phyloP scores from a whole-genome alignment of 2,888 invertebrate species.

The Petrophora chlorosata region DNA sequence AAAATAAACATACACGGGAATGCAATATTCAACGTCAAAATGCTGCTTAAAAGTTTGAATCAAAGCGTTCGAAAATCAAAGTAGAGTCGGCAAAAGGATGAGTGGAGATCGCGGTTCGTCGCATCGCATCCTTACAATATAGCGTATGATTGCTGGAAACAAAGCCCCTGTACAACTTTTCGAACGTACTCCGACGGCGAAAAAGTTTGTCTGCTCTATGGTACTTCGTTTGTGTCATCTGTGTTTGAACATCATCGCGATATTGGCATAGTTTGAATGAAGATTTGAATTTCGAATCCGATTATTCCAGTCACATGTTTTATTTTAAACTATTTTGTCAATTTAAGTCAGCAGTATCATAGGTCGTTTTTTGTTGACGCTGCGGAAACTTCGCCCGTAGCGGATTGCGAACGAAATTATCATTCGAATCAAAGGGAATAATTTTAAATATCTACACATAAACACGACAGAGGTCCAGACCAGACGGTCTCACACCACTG shows the following conservation, averaged over 20 bases:
- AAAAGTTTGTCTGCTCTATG: constrained; percentile 67
- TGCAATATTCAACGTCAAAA: constrained; percentile 78
- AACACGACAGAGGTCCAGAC: constrained; percentile 57
- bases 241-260: constrained; percentile 39
- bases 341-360: too few species aligned
- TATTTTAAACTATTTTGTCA: too few species aligned
- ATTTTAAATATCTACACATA: constrained; percentile 80
- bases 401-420: constrained; percentile 75
- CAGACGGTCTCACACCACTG: constrained; percentile 70
- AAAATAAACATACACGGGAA: constrained; percentile 72
- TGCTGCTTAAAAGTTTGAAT: constrained; percentile 79
- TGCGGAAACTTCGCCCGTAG: constrained; percentile 45
- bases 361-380: constrained; percentile 60
- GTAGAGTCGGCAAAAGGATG: constrained; percentile 75
- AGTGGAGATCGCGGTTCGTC: constrained; percentile 56
- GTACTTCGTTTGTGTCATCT: constrained; percentile 51
- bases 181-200: constrained; percentile 56
- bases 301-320: neutral
- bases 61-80: constrained; percentile 79
- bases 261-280: constrained; percentile 31
- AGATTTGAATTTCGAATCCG: constrained; percentile 24
- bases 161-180: constrained; percentile 68
- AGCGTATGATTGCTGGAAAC: constrained; percentile 76
- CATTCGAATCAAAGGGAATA: constrained; percentile 83
- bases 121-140: constrained; percentile 79